A percentile compares a stretch with the other conserved stretches of the same genome.
phyloP scores from a whole-genome alignment of 2,797 vertebrate species.

The Thripadectes ignobilis region DNA sequence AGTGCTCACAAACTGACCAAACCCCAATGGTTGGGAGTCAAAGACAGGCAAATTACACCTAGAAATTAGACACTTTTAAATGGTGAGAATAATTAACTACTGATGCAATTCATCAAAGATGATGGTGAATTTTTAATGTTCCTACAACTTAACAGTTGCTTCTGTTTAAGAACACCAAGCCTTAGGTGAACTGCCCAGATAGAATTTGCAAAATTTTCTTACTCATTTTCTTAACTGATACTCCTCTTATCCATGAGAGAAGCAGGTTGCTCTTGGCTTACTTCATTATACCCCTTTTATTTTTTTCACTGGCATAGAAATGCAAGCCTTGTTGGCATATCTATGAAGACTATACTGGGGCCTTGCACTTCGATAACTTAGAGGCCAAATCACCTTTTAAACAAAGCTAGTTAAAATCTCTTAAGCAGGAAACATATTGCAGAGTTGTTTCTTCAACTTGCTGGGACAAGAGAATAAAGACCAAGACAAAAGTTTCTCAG shows the following conservation, averaged over 20 bases:
- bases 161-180: not conserved
- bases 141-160: not conserved
- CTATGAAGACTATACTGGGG: not conserved
- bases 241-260: not conserved
- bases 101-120: not conserved
- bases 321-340: not conserved
- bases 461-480: slow-evolving; percentile 28
- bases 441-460: slow-evolving; percentile 59
- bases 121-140: not conserved
- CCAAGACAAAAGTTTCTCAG: slow-evolving; percentile 42
- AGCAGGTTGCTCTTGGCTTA: not conserved
- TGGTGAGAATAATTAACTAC: not conserved
- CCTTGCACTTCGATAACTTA: not conserved
- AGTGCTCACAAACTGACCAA: not conserved
- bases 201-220: not conserved
- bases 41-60: not conserved
- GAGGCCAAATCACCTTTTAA: not conserved
- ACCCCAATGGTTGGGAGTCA: not conserved
- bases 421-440: slow-evolving; percentile 43
- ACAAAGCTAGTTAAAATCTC: slow-evolving; percentile 35
- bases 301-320: not conserved
- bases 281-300: not conserved
- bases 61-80: not conserved
- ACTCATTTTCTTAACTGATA: not conserved
- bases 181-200: not conserved